Evolutionary conservation across 2,797 vertebrate species (phyloP).

Genomic region (Sparus aurata): DNA sequence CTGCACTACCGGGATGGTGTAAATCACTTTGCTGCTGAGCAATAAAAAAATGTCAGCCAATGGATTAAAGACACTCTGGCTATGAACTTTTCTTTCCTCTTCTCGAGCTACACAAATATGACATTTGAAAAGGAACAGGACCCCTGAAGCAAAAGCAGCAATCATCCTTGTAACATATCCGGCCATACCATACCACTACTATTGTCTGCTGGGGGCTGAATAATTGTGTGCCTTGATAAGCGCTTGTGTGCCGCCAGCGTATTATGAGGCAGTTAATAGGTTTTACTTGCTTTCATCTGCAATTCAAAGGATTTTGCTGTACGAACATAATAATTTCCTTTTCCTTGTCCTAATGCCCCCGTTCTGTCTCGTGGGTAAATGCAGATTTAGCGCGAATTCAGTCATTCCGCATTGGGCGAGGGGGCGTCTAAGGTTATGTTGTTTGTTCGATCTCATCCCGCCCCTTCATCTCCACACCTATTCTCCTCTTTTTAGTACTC

Average conservation of each 20-base stretch:
- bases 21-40: constrained; percentile 81
- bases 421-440: constrained; percentile 47
- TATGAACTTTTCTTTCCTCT: constrained; percentile 72
- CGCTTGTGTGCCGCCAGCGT: constrained; percentile 54
- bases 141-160: constrained; percentile 67
- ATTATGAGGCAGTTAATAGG: constrained; percentile 72
- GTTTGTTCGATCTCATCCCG: constrained; percentile 51
- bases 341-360: constrained; percentile 48
- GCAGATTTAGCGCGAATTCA: constrained; percentile 53
- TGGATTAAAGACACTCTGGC: constrained; percentile 78
- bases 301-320: constrained; percentile 74
- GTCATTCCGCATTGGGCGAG: constrained; percentile 42
- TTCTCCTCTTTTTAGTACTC: constrained; percentile 44
- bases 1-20: constrained; percentile 68
- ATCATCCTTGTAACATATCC: constrained; percentile 69
- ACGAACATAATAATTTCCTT: constrained; percentile 65
- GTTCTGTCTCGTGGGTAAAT: constrained; percentile 54
- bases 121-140: constrained; percentile 75
- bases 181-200: constrained; percentile 28
- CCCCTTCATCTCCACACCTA: constrained; percentile 48
- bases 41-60: constrained; percentile 81
- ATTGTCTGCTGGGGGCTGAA: constrained; percentile 63
- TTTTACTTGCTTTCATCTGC: constrained; percentile 73
- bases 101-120: constrained; percentile 68
- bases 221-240: constrained; percentile 67